Percentiles rank a stretch among this genome's conserved stretches.
Evolutionary conservation across 2,797 vertebrate genomes (phyloP).

Genomic region (Oophaga sylvatica): DNA sequence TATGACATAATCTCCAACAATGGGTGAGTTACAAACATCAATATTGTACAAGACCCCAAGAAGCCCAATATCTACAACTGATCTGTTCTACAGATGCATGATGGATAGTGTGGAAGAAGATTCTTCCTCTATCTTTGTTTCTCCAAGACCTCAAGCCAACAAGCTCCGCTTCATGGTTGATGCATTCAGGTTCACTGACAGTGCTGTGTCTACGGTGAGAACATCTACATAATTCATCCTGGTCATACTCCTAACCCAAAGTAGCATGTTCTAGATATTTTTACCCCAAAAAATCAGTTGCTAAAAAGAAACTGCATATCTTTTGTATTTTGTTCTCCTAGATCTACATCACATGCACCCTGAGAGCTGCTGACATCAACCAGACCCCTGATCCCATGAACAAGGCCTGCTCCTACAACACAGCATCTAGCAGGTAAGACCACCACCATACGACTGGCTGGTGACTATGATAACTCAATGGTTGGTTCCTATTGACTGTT

Average conservation of each 20-base stretch:
- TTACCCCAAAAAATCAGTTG: no score
- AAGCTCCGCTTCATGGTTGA: constrained; percentile 69
- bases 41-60: background rate
- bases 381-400: constrained; percentile 66
- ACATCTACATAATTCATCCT: background rate
- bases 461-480: background rate
- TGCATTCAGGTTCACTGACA: constrained; percentile 68
- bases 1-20: constrained; percentile 62
- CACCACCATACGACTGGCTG: no score
- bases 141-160: constrained; percentile 64
- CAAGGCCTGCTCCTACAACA: constrained; percentile 75
- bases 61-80: background rate
- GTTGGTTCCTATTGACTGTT: no score
- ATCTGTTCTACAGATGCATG: constrained; percentile 66
- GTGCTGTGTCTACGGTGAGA: constrained; percentile 61
- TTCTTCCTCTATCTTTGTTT: constrained; percentile 64
- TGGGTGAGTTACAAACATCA: constrained; percentile 45
- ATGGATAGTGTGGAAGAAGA: constrained; percentile 68
- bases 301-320: no score
- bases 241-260: no score
- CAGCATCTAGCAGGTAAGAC: constrained; percentile 62
- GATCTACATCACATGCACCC: constrained; percentile 75
- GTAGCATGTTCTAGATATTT: no score
- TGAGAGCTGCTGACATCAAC: constrained; percentile 67
- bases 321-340: constrained; percentile 30